Conservation (phyloP, 2,113 vertebrate species). For the Poicephalus meyeri region DNA sequence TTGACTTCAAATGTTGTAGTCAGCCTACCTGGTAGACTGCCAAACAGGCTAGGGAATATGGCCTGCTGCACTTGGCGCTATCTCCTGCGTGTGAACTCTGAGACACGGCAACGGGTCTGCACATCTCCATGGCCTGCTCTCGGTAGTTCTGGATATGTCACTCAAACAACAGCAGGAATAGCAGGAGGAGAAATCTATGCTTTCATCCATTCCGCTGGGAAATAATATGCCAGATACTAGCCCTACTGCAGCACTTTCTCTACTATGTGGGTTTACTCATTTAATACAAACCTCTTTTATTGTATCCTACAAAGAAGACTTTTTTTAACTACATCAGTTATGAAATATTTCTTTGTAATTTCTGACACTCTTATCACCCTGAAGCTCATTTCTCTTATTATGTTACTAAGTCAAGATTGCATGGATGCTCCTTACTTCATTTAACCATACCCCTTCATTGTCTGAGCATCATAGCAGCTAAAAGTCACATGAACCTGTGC, state of each 20-base stretch:
- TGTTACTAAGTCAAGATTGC: not conserved
- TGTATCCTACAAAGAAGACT: slow-evolving; percentile 59
- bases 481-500: not conserved
- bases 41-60: not conserved
- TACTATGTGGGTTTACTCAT: slow-evolving; percentile 51
- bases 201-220: not conserved
- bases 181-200: not conserved
- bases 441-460: not conserved
- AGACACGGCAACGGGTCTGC: not conserved
- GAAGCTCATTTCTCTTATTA: not conserved
- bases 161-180: not conserved
- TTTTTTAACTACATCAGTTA: not conserved
- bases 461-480: not conserved
- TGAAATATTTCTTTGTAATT: not conserved
- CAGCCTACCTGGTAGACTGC: not conserved
- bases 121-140: not conserved
- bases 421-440: not conserved
- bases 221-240: not conserved
- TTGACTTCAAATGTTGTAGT: not conserved
- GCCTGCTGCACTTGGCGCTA: not conserved
- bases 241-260: not conserved
- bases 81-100: not conserved
- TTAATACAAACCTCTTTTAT: slow-evolving; percentile 80
- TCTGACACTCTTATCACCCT: not conserved
- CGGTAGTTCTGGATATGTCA: not conserved